phyloP scores from a whole-genome alignment of 2,113 vertebrate genomes.

The Cynopterus brachyotis region DNA sequence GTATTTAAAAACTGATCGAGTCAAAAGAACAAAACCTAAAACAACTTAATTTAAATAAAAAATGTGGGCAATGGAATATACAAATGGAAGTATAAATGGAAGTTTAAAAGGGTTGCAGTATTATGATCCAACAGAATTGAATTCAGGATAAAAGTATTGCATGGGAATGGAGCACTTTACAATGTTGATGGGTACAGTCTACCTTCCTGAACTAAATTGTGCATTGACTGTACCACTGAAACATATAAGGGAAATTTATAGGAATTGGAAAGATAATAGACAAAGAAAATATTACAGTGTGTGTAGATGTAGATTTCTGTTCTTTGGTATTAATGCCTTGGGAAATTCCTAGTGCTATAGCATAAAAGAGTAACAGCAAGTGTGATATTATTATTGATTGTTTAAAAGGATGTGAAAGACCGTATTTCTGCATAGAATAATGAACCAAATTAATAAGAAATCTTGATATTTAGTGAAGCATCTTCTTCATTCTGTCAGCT shows the following conservation, averaged over 20 bases:
- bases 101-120: neutral
- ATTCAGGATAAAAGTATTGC: neutral
- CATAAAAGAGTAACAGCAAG: neutral
- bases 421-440: neutral
- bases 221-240: neutral
- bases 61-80: neutral
- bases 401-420: neutral
- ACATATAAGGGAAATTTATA: neutral
- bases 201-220: neutral
- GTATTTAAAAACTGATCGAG: neutral
- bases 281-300: no score
- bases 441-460: constrained; percentile 9
- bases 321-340: neutral
- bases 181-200: neutral
- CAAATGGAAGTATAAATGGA: neutral
- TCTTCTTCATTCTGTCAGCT: neutral
- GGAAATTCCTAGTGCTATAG: neutral
- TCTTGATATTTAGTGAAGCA: neutral
- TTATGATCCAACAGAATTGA: neutral
- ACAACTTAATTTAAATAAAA: constrained; percentile 1
- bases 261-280: no score
- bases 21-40: neutral
- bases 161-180: neutral
- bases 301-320: neutral
- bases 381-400: neutral